These are phyloP conservation scores for Brachystomella parvula DNA, from an alignment of 1,140 invertebrate species.

Conservation along the genomic window DNA sequence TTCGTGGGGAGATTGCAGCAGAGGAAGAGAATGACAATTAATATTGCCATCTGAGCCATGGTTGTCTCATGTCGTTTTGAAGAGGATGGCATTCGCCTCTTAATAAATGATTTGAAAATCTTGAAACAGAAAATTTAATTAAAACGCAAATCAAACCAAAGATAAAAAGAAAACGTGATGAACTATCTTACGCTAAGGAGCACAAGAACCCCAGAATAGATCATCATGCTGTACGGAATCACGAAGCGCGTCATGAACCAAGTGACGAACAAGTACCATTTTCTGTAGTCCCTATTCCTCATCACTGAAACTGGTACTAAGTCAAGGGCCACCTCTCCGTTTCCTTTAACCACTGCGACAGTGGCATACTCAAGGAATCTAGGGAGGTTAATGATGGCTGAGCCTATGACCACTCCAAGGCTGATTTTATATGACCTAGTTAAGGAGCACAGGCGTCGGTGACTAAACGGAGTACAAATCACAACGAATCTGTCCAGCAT, in stretches of 20 bases:
- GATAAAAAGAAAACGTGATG: background rate
- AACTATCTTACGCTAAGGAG: background rate
- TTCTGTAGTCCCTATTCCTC: background rate
- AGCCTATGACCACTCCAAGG: background rate
- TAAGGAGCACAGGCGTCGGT: conserved; percentile 1
- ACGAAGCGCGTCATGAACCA: conserved; percentile 3
- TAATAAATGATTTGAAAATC: background rate
- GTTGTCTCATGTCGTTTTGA: background rate
- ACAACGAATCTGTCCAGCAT: background rate
- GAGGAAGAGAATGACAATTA: background rate
- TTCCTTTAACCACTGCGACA: background rate
- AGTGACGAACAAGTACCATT: background rate
- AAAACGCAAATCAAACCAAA: background rate
- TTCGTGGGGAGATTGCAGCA: background rate
- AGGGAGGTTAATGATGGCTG: background rate
- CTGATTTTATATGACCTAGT: background rate
- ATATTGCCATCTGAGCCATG: background rate
- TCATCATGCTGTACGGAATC: background rate
- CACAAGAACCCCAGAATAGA: background rate
- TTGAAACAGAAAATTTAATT: background rate
- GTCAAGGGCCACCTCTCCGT: background rate
- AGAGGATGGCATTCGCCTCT: background rate
- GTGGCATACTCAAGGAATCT: background rate
- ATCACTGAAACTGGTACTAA: background rate
- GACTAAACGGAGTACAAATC: background rate